Conservation (phyloP, 2,113 vertebrate species). For the Pionites leucogaster region DNA sequence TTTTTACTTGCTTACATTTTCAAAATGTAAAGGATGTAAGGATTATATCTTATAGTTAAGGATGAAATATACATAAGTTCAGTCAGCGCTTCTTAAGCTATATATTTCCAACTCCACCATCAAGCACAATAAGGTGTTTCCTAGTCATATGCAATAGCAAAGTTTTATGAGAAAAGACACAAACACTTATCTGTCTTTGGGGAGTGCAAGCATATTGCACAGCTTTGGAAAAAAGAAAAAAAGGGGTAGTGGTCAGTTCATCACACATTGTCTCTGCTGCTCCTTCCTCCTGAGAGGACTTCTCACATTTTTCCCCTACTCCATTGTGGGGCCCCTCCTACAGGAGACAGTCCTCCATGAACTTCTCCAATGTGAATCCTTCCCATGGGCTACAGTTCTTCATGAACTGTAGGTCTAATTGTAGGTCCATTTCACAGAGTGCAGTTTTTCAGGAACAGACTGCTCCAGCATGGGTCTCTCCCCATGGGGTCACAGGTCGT, state of each 20-base stretch:
- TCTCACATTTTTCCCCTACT: not conserved
- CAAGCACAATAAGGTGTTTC: not conserved
- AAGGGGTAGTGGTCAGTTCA: not conserved
- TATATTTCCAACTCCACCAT: not conserved
- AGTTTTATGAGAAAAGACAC: not conserved
- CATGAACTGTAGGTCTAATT: not conserved
- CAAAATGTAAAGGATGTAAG: not conserved
- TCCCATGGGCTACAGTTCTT: not conserved
- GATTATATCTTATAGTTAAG: not conserved
- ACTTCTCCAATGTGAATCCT: not conserved
- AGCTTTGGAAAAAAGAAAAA: not conserved
- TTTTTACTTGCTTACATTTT: not conserved
- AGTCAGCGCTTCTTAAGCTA: not conserved
- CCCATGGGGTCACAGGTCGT: not conserved
- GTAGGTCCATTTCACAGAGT: not conserved
- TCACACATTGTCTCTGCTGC: not conserved
- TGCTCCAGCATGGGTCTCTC: not conserved
- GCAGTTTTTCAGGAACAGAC: not conserved
- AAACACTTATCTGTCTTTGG: not conserved
- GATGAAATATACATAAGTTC: not conserved
- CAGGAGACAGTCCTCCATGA: not conserved
- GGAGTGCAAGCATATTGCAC: not conserved
- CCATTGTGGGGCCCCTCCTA: not conserved
- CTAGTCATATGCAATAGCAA: not conserved
- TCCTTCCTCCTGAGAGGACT: not conserved